Evolutionary conservation across 2,113 vertebrate species (phyloP).

Genomic region (Carettochelys insculpta): DNA sequence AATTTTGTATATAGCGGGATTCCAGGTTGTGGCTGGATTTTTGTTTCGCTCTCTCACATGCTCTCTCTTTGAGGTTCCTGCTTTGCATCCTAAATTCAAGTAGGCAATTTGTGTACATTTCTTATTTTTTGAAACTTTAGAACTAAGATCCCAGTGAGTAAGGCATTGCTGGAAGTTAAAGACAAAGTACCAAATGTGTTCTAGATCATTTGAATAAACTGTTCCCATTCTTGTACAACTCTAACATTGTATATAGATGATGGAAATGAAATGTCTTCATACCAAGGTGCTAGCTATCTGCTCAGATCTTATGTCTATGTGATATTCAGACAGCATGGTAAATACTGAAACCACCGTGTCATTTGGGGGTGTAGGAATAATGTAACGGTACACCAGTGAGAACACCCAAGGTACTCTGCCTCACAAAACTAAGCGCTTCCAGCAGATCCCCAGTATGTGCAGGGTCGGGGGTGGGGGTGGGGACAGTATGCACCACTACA

Average conservation of each 20-base stretch:
- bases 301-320: rapidly evolving
- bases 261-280: background rate
- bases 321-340: background rate
- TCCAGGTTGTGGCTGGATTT: background rate
- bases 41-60: background rate
- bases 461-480: no score
- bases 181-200: background rate
- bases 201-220: background rate
- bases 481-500: background rate
- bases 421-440: background rate
- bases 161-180: background rate
- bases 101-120: background rate
- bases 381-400: background rate
- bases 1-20: background rate
- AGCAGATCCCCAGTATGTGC: rapidly evolving
- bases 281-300: background rate
- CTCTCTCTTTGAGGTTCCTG: background rate
- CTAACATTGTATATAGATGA: background rate
- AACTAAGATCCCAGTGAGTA: background rate
- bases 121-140: background rate
- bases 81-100: background rate
- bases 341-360: background rate
- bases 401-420: background rate
- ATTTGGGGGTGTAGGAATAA: background rate
- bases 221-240: background rate